Evolutionary conservation across 2,888 invertebrate genomes (phyloP), one percentile per base, ranked within the genome.

Genomic region (Aphidius colemani): DNA sequence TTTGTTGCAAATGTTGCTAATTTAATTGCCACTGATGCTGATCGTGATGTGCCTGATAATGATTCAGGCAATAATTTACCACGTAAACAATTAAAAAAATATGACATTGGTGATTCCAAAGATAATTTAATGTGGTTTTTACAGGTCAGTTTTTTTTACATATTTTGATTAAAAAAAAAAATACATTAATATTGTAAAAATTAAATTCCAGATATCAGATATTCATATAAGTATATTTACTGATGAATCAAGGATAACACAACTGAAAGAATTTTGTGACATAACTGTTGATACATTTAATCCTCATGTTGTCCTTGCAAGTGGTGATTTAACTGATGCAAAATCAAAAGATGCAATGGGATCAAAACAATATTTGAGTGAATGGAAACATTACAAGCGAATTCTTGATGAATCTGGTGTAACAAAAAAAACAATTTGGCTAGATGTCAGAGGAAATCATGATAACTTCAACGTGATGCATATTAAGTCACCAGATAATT

Each of bases 371-470:
- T 89, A 88, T 70, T 84, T 89, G 72, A 88, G 88, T 68, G 96
- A 96, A 84, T 96, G 96, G 96, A 80, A 88, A 68, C 86, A 88
- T 72, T 96, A 96, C 79, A 85, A 87, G 71, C 85, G 88, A 74
- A 86, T 91, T 67, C 84, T 95, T 44, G 84, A 87, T 56, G 88
- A 90, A 70, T 87, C 88, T 51, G 86, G 87, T 71, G 86, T 93
- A 39, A 84, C 84, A 58, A 84, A 89, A 50, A 88, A 87, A 75
- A 93, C 93, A 3, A 83, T 88, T 43, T 96, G 95, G 95, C 84
- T 96, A 66, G 96, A 96, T 84, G 90, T 95, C 68, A 85, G 95
- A 82, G 96, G 96, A 81, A 95, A 95, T 86, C 95, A 95, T 87
- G 95, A 96, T 87, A 93, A 93, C 80, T 95, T 96, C 84, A 93